These are phyloP conservation scores for Lasioglossum lativentre DNA, from an alignment of 2,888 invertebrate species.

Conservation along the genomic window DNA sequence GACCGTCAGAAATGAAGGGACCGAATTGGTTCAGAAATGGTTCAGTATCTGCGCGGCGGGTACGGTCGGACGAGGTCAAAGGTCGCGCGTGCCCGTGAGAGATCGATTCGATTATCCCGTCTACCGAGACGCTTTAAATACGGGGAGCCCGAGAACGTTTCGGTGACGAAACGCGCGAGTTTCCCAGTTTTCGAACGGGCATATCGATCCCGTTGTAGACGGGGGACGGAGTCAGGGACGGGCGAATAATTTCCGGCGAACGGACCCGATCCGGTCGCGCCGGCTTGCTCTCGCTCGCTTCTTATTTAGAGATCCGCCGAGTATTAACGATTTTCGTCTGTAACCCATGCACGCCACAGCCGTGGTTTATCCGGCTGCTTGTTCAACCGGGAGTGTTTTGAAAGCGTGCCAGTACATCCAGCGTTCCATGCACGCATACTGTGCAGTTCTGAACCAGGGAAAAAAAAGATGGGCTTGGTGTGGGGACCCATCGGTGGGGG, in stretches of 20 bases:
- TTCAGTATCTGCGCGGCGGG: constrained; percentile 32
- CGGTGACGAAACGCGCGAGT: constrained; percentile 6
- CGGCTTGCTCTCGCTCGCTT: constrained; percentile 1
- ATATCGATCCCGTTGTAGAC: constrained; percentile 4
- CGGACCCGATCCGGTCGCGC: not conserved
- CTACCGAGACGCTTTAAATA: constrained; percentile 47
- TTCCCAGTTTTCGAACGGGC: constrained; percentile 7
- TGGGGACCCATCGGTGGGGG: not conserved
- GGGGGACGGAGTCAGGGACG: not conserved
- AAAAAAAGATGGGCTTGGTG: constrained; percentile 8
- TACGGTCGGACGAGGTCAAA: constrained; percentile 61
- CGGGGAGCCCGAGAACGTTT: not conserved
- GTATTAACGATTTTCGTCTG: constrained; percentile 56
- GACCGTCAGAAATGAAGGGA: not conserved
- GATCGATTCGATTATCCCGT: constrained; percentile 67
- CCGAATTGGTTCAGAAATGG: constrained; percentile 9
- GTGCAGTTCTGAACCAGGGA: constrained; percentile 16
- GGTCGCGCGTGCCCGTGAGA: constrained; percentile 62
- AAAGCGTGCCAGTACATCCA: constrained; percentile 65
- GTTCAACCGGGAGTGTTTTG: constrained; percentile 68
- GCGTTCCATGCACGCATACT: constrained; percentile 12
- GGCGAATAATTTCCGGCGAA: constrained; percentile 30
- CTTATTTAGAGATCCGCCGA: constrained; percentile 48
- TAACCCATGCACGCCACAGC: constrained; percentile 32
- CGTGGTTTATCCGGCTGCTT: constrained; percentile 59